Evolutionary conservation across 92 coral and sea anemone genomes (phyloP).

Genomic region (Nematostella vectensis): DNA sequence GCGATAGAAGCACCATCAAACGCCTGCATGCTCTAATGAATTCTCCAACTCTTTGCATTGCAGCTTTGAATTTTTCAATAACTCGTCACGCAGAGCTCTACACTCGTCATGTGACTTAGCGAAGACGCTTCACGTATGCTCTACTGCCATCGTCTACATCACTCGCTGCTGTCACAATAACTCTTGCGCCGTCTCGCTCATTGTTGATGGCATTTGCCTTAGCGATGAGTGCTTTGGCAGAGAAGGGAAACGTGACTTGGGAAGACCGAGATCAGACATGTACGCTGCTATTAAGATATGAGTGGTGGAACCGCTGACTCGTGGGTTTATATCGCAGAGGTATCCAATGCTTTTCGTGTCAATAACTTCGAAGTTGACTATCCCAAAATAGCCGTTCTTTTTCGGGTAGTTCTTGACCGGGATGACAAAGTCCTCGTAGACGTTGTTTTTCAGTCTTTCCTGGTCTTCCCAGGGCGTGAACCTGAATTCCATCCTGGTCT

Average conservation of each 20-base stretch:
- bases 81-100: too few relatives aligned
- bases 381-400: constrained; percentile 30
- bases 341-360: constrained; percentile 18
- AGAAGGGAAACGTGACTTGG: constrained; percentile 1
- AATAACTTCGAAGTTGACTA: constrained; percentile 35
- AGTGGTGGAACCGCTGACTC: constrained; percentile 40
- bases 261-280: constrained; percentile 18
- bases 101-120: too few relatives aligned
- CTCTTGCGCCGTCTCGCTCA: neutral
- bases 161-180: constrained; percentile 6
- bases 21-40: too few relatives aligned
- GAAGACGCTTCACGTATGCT: constrained; percentile 20
- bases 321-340: constrained; percentile 29
- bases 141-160: constrained; percentile 15
- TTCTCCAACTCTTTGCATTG: too few relatives aligned
- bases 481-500: constrained; percentile 15
- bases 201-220: constrained; percentile 8
- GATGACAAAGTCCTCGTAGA: constrained; percentile 30
- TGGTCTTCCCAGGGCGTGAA: constrained; percentile 22
- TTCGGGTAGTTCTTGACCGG: constrained; percentile 25
- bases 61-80: too few relatives aligned
- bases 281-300: constrained; percentile 26
- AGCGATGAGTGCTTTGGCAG: constrained; percentile 6
- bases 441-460: constrained; percentile 15
- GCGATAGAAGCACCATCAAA: too few relatives aligned